Evolutionary conservation across 2,113 vertebrate species (phyloP).

Genomic region (Rostratula benghalensis): DNA sequence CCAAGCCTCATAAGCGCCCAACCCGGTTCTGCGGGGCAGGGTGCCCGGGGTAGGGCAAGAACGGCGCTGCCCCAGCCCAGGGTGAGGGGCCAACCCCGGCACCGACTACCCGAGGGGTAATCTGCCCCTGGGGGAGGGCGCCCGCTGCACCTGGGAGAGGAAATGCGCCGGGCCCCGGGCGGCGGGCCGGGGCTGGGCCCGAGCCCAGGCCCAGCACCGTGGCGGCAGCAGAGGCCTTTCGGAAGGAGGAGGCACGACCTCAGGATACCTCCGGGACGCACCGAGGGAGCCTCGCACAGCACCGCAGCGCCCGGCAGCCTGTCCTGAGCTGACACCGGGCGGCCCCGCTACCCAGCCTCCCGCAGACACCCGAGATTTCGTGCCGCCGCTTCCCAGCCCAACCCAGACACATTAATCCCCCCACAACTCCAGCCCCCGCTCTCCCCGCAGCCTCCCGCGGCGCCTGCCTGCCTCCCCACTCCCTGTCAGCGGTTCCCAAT

Average conservation of each 20-base stretch:
- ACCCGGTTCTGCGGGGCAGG: background rate
- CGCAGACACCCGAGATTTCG: background rate
- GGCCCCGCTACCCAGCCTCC: background rate
- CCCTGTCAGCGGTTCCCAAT: background rate
- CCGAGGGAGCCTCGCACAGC: background rate
- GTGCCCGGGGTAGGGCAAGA: too few species aligned
- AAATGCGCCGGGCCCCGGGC: background rate
- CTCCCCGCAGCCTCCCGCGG: background rate
- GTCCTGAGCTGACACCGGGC: slow-evolving; percentile 46
- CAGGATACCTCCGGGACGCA: background rate
- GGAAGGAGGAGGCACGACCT: background rate
- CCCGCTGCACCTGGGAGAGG: background rate
- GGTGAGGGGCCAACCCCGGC: background rate
- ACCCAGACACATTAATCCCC: slow-evolving; percentile 8
- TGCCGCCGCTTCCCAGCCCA: background rate
- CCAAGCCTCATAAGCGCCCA: background rate
- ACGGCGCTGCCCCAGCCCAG: background rate
- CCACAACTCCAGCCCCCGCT: background rate
- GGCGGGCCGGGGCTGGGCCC: background rate
- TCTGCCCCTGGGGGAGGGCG: background rate
- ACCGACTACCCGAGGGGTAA: background rate
- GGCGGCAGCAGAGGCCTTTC: background rate
- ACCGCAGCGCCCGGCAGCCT: background rate
- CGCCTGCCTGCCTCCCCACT: background rate
- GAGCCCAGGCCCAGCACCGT: too few species aligned